phyloP scores from a whole-genome alignment of 1,140 invertebrate genomes.

The Tetragnatha versicolor region DNA sequence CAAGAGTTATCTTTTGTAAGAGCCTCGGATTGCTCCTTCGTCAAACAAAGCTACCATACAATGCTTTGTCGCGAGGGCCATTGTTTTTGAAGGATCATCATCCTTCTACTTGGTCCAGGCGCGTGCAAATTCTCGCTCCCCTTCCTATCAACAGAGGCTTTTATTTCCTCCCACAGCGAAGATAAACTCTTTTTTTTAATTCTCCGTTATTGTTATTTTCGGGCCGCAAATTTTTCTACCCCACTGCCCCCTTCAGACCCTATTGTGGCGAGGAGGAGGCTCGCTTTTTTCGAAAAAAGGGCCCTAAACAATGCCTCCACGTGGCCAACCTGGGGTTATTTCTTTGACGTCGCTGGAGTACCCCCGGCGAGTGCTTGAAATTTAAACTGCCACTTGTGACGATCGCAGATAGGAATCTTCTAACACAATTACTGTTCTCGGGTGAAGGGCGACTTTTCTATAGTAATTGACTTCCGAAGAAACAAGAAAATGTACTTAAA shows the following conservation, averaged over 20 bases:
- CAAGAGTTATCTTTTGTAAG: conserved; percentile 47
- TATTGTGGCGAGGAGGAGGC: conserved; percentile 33
- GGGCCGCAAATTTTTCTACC: conserved; percentile 45
- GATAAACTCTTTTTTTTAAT: conserved; percentile 33
- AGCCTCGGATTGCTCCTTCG: conserved; percentile 40
- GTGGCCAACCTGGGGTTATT: conserved; percentile 43
- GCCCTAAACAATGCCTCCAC: conserved; percentile 30
- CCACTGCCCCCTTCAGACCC: conserved; percentile 36
- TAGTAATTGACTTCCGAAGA: conserved; percentile 43
- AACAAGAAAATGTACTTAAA: conserved; percentile 43
- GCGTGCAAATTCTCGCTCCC: conserved; percentile 50
- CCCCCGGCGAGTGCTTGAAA: conserved; percentile 39
- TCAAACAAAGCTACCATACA: conserved; percentile 45
- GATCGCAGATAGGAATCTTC: conserved; percentile 46
- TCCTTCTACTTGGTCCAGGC: conserved; percentile 29
- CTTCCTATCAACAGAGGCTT: conserved; percentile 30
- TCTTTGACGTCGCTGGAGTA: conserved; percentile 30
- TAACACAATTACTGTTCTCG: conserved; percentile 49
- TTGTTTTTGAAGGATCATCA: conserved; percentile 54
- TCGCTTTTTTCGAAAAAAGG: conserved; percentile 3
- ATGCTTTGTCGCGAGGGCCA: conserved; percentile 36
- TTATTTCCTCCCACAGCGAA: conserved; percentile 34
- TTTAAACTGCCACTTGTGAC: conserved; percentile 50
- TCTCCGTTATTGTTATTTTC: conserved; percentile 39
- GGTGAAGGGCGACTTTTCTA: conserved; percentile 39